Evolutionary conservation across 2,113 vertebrate species (phyloP).

Genomic region (Antechinus stuartii): DNA sequence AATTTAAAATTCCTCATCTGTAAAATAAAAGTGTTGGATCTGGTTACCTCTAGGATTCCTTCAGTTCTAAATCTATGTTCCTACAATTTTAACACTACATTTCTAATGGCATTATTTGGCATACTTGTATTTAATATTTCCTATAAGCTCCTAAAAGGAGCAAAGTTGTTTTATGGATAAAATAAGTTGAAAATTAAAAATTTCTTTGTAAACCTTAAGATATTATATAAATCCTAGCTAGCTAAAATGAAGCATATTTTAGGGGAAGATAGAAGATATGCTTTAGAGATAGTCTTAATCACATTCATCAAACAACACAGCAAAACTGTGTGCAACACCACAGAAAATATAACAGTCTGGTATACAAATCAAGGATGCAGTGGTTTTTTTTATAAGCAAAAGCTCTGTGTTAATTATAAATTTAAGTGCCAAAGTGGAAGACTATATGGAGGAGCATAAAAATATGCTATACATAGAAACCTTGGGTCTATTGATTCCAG

Average conservation of each 20-base stretch:
- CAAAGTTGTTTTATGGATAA: background rate
- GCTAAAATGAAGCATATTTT: background rate
- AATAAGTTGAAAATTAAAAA: background rate
- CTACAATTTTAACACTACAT: too few relatives aligned
- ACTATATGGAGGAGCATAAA: background rate
- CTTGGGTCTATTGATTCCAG: background rate
- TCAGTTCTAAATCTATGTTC: too few relatives aligned
- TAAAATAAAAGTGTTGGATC: too few relatives aligned
- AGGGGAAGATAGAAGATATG: slow-evolving; percentile 5
- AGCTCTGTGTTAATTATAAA: slow-evolving; percentile 1
- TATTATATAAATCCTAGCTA: background rate
- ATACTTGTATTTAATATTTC: too few relatives aligned
- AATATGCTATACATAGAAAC: background rate
- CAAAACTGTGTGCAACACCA: slow-evolving; percentile 18
- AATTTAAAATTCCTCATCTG: too few relatives aligned
- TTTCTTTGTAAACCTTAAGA: background rate
- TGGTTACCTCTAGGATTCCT: too few relatives aligned
- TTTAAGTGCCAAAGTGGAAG: slow-evolving; percentile 22
- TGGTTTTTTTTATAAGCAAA: background rate
- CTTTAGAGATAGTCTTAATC: slow-evolving; percentile 18
- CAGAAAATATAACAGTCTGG: background rate
- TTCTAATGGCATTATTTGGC: too few relatives aligned
- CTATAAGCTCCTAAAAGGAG: background rate
- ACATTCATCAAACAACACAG: slow-evolving; percentile 17
- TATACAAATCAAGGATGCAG: slow-evolving; percentile 3